These are phyloP conservation scores for Spizaetus ornatus DNA, from an alignment of 2,113 vertebrate species.

Conservation along the genomic window DNA sequence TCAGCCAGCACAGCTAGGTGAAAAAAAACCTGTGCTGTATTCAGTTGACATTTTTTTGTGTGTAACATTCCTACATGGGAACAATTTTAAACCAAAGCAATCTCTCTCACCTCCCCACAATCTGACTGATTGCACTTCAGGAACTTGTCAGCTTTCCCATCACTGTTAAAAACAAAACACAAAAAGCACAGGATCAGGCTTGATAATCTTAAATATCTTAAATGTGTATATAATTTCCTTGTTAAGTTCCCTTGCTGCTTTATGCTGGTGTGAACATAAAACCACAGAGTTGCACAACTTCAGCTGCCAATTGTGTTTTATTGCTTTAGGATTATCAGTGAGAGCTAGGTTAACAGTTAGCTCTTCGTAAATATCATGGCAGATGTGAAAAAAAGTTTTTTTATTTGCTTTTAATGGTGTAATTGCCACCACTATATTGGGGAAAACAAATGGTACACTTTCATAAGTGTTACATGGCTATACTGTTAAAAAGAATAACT, in stretches of 20 bases:
- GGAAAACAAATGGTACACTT: not conserved
- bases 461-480: not conserved
- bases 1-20: not conserved
- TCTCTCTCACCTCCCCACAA: not conserved
- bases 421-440: not conserved
- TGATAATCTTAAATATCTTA: not conserved
- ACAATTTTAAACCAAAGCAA: not conserved
- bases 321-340: not conserved
- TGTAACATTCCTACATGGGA: not conserved
- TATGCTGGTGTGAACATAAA: not conserved
- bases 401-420: not conserved
- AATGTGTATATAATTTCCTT: not conserved
- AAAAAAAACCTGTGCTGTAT: not conserved
- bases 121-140: not conserved
- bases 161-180: not conserved
- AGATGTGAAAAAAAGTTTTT: not conserved
- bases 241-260: not conserved
- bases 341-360: not conserved
- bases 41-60: not conserved
- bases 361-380: not conserved
- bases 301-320: not conserved
- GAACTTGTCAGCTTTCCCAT: not conserved
- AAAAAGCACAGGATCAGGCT: not conserved
- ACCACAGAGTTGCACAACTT: not conserved
- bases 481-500: not conserved